Evolutionary conservation across 1,140 invertebrate species (phyloP), one percentile per base, ranked within the genome.

Genomic region (Homalodisca vitripennis): DNA sequence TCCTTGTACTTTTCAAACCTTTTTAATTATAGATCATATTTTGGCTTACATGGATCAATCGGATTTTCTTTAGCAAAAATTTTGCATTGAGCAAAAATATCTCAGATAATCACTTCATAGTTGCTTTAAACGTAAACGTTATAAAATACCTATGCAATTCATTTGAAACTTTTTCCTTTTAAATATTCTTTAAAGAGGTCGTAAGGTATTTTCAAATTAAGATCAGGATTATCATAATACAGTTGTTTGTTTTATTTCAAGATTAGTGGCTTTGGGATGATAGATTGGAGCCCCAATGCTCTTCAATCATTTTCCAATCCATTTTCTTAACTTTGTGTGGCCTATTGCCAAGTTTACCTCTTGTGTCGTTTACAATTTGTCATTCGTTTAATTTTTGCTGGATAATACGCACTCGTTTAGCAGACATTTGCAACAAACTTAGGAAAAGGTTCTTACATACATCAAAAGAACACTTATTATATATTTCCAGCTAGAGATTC

Each of bases 81-180:
- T 57, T 31, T 32, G 29, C 66, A 29, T 27, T 53, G 17, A 3
- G 67, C 60, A 41, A 48, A 68, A 29, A 31, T 27, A 24, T 62
- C 66, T 27, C 53, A 68, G 6, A 68, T 53, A n/a, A 68, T 68
- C 67, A 68, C 22, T 68, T 57, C 67, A 62, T 34, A 26, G 67
- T 62, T 60, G 31, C 27, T 32, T 68, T 13, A 67, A 53, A 3
- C 20, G 34, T 6, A 3, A 24, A 29, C 14, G 22, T 68, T 47
- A 17, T 12, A 60, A 57, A 68, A 41, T 57, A 68, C 51, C 34
- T 51, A 12, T 3, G 22, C 2, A 31, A 30, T 10, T 10, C 22
- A 14, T 67, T 27, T 3, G 6, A 41, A 51, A 47, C n/a, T 51
- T 66, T 41, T 12, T 47, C 29, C 26, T 10, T 13, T 20, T 12